Base-by-base conservation (phyloP, 2,888 invertebrate genomes). In the Automeris io region DNA sequence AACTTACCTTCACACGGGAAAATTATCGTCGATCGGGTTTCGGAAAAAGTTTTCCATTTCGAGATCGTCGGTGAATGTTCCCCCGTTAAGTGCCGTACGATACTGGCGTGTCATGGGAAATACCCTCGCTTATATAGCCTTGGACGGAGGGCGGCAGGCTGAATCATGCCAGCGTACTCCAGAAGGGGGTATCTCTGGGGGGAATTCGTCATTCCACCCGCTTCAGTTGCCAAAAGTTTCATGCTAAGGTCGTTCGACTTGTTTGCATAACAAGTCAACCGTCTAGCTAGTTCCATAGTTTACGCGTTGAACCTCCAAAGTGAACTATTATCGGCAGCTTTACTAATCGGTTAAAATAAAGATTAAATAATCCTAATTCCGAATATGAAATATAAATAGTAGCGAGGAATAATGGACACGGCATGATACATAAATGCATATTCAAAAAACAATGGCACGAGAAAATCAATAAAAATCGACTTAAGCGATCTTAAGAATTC, bases 31-130 rank as follows among this genome's bases (percentile, higher is more conserved):
- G 40, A 35, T 46, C 25, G 46, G 42, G 40, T 53, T 52, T 53
- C 83, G 83, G 80, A 81, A 82, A 81, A 83, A 83, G 83, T 83
- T 83, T 56, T 34, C 40, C 50, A 55, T 57, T 26, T 39, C 35
- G 18, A 32, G 22, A 19, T 8, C 7, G 32, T 11, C 45, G 49
- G 42, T 37, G 55, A 49, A 53, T 63, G 54, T 39, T 42, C 46
- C 49, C 44, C 50, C 39, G 3, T 39, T 41, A 21, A 18, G 41
- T 42, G 41, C 23, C 40, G 38, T 40, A 51, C 47, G 44, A 47
- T 50, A 70, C 70, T 71, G 61, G n/a, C 47, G 13, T 12, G 18
- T 32, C 22, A 33, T 39, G 70, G 77, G 66, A 62, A 72, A 65
- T 48, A 66, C 76, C 70, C 45, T 49, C 37, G 41, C 48, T 80